A percentile compares a stretch with the other conserved stretches of the same genome.
phyloP scores from a whole-genome alignment of 1,140 invertebrate genomes.

The Harlomillsia oculata region DNA sequence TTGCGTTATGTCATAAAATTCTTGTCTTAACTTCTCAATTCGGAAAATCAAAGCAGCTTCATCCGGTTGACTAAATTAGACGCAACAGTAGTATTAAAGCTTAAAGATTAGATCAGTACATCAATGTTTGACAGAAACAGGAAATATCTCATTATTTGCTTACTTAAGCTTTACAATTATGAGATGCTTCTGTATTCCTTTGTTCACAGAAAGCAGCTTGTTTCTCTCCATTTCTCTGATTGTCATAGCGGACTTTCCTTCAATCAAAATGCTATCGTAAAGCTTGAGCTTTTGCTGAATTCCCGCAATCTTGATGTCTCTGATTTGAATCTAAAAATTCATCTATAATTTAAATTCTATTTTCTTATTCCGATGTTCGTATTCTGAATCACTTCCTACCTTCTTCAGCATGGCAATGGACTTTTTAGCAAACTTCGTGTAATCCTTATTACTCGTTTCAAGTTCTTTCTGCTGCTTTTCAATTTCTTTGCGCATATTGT shows the following conservation, averaged over 20 bases:
- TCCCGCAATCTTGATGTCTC: too few relatives aligned
- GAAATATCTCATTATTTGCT: not conserved
- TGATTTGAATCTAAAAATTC: too few relatives aligned
- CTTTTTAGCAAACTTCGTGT: too few relatives aligned
- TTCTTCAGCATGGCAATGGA: too few relatives aligned
- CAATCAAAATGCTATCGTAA: slow-evolving; percentile 24
- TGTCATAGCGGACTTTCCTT: slow-evolving; percentile 11
- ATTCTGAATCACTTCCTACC: too few relatives aligned
- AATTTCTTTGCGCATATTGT: slow-evolving; percentile 20
- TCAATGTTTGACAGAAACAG: not conserved
- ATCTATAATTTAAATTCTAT: too few relatives aligned
- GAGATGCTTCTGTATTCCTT: slow-evolving; percentile 26
- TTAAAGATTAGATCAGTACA: not conserved
- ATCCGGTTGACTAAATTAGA: slow-evolving; percentile 25
- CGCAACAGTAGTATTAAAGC: not conserved
- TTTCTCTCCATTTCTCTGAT: slow-evolving; percentile 27
- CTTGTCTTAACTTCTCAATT: slow-evolving; percentile 25
- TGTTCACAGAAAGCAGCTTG: slow-evolving; percentile 12
- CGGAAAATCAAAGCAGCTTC: slow-evolving; percentile 8
- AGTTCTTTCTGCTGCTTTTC: slow-evolving; percentile 11
- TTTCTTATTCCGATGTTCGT: too few relatives aligned
- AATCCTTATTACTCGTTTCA: too few relatives aligned
- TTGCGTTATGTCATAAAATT: slow-evolving; percentile 22
- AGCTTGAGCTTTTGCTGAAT: slow-evolving; percentile 26
- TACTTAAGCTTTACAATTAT: slow-evolving; percentile 27